Percentiles rank a stretch among this genome's conserved stretches.
Evolutionary conservation across 2,888 invertebrate species (phyloP).

Genomic region (Cephalotes varians): DNA sequence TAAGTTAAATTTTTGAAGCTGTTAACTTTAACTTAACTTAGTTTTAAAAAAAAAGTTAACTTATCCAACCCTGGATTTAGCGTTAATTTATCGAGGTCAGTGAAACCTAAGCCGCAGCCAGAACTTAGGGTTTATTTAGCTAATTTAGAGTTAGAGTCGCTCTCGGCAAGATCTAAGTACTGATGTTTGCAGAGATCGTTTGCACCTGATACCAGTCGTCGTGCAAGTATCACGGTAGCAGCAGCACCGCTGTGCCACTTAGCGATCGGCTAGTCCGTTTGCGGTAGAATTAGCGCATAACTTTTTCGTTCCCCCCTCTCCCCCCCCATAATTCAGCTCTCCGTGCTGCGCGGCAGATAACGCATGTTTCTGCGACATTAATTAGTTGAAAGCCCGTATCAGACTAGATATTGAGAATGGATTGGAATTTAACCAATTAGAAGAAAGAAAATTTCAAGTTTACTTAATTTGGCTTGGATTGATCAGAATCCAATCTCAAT

Average conservation of each 20-base stretch:
- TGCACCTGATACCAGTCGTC: not conserved
- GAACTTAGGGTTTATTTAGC: conserved; percentile 6
- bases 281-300: conserved; percentile 25
- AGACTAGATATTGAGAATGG: too few species aligned
- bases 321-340: not conserved
- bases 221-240: not conserved
- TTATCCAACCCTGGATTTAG: too few species aligned
- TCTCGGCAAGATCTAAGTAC: not conserved
- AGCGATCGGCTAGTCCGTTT: conserved; percentile 40
- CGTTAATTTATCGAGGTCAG: not conserved
- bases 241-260: conserved; percentile 48
- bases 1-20: too few species aligned
- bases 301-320: too few species aligned
- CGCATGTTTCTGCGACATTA: not conserved
- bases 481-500: too few species aligned
- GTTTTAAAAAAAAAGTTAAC: too few species aligned
- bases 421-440: too few species aligned
- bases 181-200: conserved; percentile 26
- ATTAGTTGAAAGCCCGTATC: not conserved
- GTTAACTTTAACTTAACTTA: too few species aligned
- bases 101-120: not conserved
- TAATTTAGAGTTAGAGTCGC: conserved; percentile 21
- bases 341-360: not conserved
- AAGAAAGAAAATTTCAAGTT: too few species aligned
- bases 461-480: too few species aligned